Base-by-base conservation (phyloP, 1,140 invertebrate species). In the Trichonephila clavata region DNA sequence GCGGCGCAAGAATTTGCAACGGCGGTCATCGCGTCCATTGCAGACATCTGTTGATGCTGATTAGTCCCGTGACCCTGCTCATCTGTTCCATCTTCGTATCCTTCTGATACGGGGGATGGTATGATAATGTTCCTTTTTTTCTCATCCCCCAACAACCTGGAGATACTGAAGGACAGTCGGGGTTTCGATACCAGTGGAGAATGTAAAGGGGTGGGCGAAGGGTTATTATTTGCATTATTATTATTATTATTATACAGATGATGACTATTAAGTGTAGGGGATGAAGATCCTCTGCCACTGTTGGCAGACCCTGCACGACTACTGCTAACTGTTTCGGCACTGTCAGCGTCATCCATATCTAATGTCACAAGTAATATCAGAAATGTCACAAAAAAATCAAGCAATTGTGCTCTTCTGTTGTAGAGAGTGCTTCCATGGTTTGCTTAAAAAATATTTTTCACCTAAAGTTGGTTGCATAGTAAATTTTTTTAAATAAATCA, bases 131-230 rank as follows among this genome's bases (percentile, higher is more conserved):
- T 80, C 68, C 86, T 57, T 57, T 94, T 90, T 43, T 90, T 90
- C 57, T 94, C 92, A 59, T 93, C 92, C 5, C 92, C 92, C n/a
- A 94, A 80, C 20, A 94, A 61, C 27, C 94, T 60, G n/a, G 89
- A 92, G 81, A 94, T 94, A 68, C 94, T 93, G 81, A 94, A 94
- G 20, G 94, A 94, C 24, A 94, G 61, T 14, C 89, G 81, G 27
- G 94, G 92, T 57, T 94, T 94, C 13, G 92, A 27, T 14, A 63
- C 86, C 13, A 93, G 50, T 20, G 84, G 84, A 0, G 92, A 88
- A 57, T 86, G 81, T n/a, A 86, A 24, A 8, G 91, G 83, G 21
- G 83, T 93, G 20, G 91, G 91, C 6, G 90, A 92, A 24, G 77
- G 80, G 60, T 92, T 92, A 57, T 92, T 91, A 27, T 80, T 83